Base-by-base conservation (phyloP, 2,113 vertebrate genomes). In the Siniperca chuatsi region DNA sequence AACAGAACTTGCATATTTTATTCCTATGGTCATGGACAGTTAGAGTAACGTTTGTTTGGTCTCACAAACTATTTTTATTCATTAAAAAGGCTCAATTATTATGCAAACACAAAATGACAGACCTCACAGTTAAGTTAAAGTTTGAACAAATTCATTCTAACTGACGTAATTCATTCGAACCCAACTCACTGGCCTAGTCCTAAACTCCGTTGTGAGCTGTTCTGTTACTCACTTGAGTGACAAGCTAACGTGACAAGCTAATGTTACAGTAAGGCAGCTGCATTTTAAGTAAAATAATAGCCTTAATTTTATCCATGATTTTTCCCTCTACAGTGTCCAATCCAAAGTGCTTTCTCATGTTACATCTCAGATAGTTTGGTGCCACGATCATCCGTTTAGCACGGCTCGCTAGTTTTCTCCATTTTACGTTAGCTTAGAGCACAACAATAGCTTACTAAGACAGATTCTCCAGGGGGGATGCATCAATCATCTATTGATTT, bases 1-100 rank as follows among this genome's bases (percentile, higher is more conserved):
- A 88, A 60, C 76, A 80, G 60, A 70, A 25, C 50, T 12, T n/a
- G 1, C 50, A 61, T 77, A 58, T 81, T 79, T 90, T 85, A 83
- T 61, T n/a, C 52, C 44, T 11, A 16, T 21, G 69, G n/a, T 62
- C 62, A 74, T 6, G 83, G 81, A 78, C 78, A 68, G 64, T 79
- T 75, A 3, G 11, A 79, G 60, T 6, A 37, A 76, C 2, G 21
- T 61, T 65, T 18, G 0, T 68, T 21, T 46, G 52, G 3, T 23
- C 20, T 46, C 16, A 65, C 13, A 25, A 21, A 10, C 54, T 29
- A 9, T 52, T 52, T 29, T 42, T 23, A 25, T 29, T 15, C 16
- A 33, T 52, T 52, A 35, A 35, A 29, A 37, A 75, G 18, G n/a
- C 13, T 33, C 16, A 58, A 8, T 57, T 72, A 16, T 42, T n/a